Percentiles rank a stretch among this genome's conserved stretches.
Evolutionary conservation across 2,797 vertebrate species (phyloP).

Genomic region (Sardinella longiceps): DNA sequence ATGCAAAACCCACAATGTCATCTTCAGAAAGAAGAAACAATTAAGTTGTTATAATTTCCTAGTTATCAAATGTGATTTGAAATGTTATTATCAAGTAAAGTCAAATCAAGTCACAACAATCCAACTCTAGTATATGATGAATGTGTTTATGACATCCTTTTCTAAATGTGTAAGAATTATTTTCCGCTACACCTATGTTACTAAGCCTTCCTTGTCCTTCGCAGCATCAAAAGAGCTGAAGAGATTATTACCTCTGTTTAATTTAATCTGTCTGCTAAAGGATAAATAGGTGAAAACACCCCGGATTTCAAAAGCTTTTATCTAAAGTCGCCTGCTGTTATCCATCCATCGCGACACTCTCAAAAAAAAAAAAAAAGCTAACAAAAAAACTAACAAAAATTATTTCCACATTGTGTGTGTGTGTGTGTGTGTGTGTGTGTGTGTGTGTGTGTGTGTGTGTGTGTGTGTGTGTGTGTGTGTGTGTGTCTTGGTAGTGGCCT

Average conservation of each 20-base stretch:
- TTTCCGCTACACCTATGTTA: neutral
- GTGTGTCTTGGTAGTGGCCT: neutral
- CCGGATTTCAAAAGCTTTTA: neutral
- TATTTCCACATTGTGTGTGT: neutral
- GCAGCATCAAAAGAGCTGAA: neutral
- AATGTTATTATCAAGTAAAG: no score
- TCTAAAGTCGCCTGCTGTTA: neutral
- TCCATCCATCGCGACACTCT: neutral
- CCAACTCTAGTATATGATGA: no score
- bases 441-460: no score
- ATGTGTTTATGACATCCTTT: no score
- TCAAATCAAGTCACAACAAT: no score
- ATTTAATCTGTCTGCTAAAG: neutral
- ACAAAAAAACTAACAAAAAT: neutral
- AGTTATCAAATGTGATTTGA: no score
- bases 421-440: neutral
- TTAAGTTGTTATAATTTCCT: no score
- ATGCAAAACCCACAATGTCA: no score
- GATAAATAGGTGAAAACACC: neutral
- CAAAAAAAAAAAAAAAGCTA: neutral
- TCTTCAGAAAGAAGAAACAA: neutral
- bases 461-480: no score
- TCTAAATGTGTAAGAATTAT: no score
- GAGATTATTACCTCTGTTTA: neutral
- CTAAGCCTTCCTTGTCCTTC: neutral